Evolutionary conservation across 2,113 vertebrate species (phyloP), one percentile per base, ranked within the genome.

Genomic region (Henicopernis longicauda): DNA sequence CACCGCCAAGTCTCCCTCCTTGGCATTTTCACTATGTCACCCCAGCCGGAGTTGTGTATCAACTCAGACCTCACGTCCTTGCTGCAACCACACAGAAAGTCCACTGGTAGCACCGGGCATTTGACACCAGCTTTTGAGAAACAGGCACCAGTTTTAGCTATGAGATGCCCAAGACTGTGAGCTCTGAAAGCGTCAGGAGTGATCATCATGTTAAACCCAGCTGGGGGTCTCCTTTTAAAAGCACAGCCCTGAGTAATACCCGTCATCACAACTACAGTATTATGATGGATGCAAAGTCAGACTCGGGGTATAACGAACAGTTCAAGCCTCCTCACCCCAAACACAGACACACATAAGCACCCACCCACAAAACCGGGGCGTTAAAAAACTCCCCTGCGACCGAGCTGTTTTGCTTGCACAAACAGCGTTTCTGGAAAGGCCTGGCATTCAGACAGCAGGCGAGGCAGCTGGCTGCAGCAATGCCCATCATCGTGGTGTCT

Each of bases 331-430:
- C 57, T 65, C 18, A 26, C 25, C 34, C 19, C 31, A 15, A 32
- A 58, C 15, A 32, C 54, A 55, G 40, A 45, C 4, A 1, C 0
- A 0, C 2, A 2, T 15, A 50, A 0, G 0, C 34, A 61, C n/a
- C 31, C 63, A 31, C 14, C 0, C 1, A 0, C 47, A 36, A 61
- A 94, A n/a, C 45, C 0, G 0, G 47, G 27, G 77, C 0, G 1
- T 44, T 47, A 18, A 79, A 82, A 91, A 65, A 7, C 29, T 63
- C 65, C 49, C 47, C 69, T 22, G 44, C 0, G 1, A 7, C 1
- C 0, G 61, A 74, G 73, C 38, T 1, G 2, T 11, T 80, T 23
- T n/a, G 27, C 44, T 78, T 40, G 65, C 81, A 69, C 57, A 38
- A 32, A 19, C 62, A 47, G 42, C 0, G 0, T 67, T 89, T 82